phyloP scores from a whole-genome alignment of 2,888 invertebrate species.

The Drosophila paranaensis region DNA sequence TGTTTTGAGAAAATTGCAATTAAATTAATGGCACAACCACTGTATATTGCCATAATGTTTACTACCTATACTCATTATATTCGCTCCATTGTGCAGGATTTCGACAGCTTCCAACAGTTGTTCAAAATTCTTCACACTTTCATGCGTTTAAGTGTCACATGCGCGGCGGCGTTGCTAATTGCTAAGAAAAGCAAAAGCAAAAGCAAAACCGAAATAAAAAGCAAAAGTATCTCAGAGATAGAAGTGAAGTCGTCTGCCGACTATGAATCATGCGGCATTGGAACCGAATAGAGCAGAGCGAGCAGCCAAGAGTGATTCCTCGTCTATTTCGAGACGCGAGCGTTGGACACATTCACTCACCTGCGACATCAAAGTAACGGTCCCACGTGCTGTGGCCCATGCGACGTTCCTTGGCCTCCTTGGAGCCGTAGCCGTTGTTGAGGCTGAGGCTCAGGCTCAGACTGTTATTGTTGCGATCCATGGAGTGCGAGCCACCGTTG shows the following conservation, averaged over 20 bases:
- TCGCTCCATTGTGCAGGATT: conserved; percentile 54
- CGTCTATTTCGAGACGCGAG: conserved; percentile 41
- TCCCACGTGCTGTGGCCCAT: conserved; percentile 69
- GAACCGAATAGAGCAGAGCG: conserved; percentile 6
- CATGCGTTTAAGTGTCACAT: conserved; percentile 76
- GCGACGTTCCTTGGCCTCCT: conserved; percentile 58
- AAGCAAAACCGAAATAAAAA: conserved; percentile 39
- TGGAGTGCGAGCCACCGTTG: conserved; percentile 46
- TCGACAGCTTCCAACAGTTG: conserved; percentile 59
- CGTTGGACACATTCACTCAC: conserved; percentile 64
- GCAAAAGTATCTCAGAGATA: conserved; percentile 70
- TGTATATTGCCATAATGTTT: background rate
- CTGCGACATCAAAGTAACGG: conserved; percentile 74
- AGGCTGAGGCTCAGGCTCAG: conserved; percentile 57
- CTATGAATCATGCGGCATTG: conserved; percentile 61
- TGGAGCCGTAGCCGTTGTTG: conserved; percentile 45
- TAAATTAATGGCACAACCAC: background rate
- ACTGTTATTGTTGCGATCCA: conserved; percentile 82
- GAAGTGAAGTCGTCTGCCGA: conserved; percentile 37
- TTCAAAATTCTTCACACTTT: conserved; percentile 71
- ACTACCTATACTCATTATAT: background rate
- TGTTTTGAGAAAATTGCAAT: background rate
- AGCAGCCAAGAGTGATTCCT: conserved; percentile 48
- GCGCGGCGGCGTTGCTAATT: conserved; percentile 71
- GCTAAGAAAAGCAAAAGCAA: conserved; percentile 54